Evolutionary conservation across 2,113 vertebrate genomes (phyloP), one percentile per base, ranked within the genome.

Genomic region (Pyrgilauda ruficollis): DNA sequence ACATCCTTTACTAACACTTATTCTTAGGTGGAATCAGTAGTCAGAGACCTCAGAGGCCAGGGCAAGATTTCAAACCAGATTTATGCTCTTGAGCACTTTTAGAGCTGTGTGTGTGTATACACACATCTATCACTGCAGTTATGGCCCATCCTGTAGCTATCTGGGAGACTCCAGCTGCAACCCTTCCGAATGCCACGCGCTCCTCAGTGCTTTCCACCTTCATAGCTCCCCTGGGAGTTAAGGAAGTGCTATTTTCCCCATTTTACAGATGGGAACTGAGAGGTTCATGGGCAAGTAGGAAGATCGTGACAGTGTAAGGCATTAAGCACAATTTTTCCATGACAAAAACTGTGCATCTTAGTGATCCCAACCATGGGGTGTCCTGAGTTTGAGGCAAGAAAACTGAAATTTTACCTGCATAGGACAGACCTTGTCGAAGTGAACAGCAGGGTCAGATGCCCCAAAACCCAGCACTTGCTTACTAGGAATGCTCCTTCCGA

Each of bases 151-250:
- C 89, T 22, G 44, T 6, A 64, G 58, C 86, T 94, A 6, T 52
- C 84, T 72, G 89, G 4, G 15, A 44, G 76, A 10, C 76, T 93
- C 68, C 93, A 97, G 95, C 95, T 96, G 94, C 91, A 87, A 49
- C 6, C 9, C 75, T n/a, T 94, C 93, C 13, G 13, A 95, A n/a
- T 78, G 91, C 91, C 94, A 91, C 66, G 20, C 1, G 8, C 44
- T 90, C 95, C 33, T 81, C 84, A 72, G 89, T 24, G 83, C 92
- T 87, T 93, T 72, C 84, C 94, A 84, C 95, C 86, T 91, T 92
- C 89, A 81, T 2, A 61, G 69, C 10, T 90, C 89, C 76, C 66
- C 56, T 28, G 89, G 91, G 93, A 81, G 15, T 9, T 23, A 17
- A 59, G 61, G 68, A 95, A 94, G 61, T 89, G 80, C 56, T 94